These are phyloP conservation scores for Drosophila oshimai DNA, from an alignment of 1,140 invertebrate species.

Conservation along the genomic window DNA sequence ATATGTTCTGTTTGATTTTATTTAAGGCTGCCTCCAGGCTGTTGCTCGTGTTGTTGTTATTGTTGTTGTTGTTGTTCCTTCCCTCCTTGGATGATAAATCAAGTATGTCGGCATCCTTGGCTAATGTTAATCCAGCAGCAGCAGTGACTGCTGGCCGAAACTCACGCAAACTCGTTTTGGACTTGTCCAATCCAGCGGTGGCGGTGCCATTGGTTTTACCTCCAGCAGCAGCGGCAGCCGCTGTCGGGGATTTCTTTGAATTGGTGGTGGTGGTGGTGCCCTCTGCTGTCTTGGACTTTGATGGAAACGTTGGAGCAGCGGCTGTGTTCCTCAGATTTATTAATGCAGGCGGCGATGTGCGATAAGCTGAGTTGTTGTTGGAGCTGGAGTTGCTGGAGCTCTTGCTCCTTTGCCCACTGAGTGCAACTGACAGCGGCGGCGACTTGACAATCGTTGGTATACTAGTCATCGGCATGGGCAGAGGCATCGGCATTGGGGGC, in stretches of 20 bases:
- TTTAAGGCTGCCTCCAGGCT: constrained; percentile 74
- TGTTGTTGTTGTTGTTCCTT: constrained; percentile 19
- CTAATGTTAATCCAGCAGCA: not conserved
- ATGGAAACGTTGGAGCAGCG: constrained; percentile 41
- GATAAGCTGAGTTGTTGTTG: constrained; percentile 55
- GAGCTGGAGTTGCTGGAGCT: not conserved
- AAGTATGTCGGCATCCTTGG: constrained; percentile 73
- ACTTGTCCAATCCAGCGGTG: constrained; percentile 47
- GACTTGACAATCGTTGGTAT: constrained; percentile 65
- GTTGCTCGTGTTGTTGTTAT: constrained; percentile 37
- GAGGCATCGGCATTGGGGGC: constrained; percentile 19
- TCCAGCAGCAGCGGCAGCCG: constrained; percentile 1
- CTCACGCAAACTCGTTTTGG: constrained; percentile 73
- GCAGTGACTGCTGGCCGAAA: constrained; percentile 42
- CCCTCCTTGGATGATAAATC: constrained; percentile 65
- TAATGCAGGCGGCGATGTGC: constrained; percentile 74
- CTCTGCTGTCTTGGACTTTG: constrained; percentile 50
- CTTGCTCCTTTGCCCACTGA: constrained; percentile 33
- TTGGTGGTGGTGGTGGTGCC: no score
- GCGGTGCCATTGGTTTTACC: constrained; percentile 60
- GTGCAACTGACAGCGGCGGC: constrained; percentile 59
- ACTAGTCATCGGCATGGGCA: constrained; percentile 44
- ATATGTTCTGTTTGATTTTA: constrained; percentile 80
- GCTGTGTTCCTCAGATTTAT: constrained; percentile 65
- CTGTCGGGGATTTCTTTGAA: constrained; percentile 50